Evolutionary conservation across 2,797 vertebrate genomes (phyloP), one percentile per base, ranked within the genome.

Genomic region (Diceros bicornis): DNA sequence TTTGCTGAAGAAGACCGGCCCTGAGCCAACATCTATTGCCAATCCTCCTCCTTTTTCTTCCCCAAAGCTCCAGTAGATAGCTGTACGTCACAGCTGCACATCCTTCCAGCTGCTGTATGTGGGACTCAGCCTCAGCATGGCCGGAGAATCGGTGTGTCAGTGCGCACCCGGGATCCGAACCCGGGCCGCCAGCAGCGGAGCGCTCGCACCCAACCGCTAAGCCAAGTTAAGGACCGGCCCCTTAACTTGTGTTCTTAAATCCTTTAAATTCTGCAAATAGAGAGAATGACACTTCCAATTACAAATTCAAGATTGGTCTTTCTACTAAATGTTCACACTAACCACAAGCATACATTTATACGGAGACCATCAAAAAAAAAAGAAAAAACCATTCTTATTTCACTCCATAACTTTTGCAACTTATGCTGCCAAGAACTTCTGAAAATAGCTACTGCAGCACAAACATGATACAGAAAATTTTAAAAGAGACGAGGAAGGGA

Each of bases 401-500:
- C 41, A 94, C 50, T 72, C 27, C 41, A 32, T 21, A 96, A 94
- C 62, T 84, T 96, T 71, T 95, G 52, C n/a, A 87, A 96, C 18
- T 92, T 68, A 89, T 9, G 64, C 64, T 84, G 41, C 64, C 86
- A 96, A 94, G 27, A 82, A 91, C 34, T 96, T 93, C 64, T 93
- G 69, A 86, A 97, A 95, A 92, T 37, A 94, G 62, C 50, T 81
- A 88, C 50, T 88, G 32, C 3, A 94, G 52, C 66, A 93, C 34
- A 87, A 96, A 85, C 41, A 90, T 11, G 41, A 95, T 82, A 91
- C 94, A 92, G 59, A 75, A 83, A 77, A 27, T 18, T 79, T 84
- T 93, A 77, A 37, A 69, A 94, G 44, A 95, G 23, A 81, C 18
- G 55, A 77, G 17, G 20, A 91, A 90, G 41, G 23, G 20, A 96